A percentile compares a stretch with the other conserved stretches of the same genome.
Conservation (phyloP, 2,888 invertebrate genomes). For the Dryocosmus kuriphilus region DNA sequence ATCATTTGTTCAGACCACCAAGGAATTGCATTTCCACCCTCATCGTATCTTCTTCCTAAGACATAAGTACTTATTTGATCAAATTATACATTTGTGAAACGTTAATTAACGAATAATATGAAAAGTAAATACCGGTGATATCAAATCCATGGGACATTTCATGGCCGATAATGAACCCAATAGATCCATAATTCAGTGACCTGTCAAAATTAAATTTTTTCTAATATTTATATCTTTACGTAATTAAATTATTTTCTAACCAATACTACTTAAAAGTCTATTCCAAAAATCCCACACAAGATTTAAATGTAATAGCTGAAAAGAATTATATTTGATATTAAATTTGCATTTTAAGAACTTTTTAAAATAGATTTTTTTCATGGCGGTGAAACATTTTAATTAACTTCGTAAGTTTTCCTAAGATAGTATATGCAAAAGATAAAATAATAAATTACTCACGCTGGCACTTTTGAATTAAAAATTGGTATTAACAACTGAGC, state of each 20-base stretch:
- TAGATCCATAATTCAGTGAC: constrained; percentile 47
- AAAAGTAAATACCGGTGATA: constrained; percentile 44
- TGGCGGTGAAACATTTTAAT: neutral
- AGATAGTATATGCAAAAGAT: neutral
- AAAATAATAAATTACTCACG: constrained; percentile 19
- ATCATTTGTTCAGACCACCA: constrained; percentile 86
- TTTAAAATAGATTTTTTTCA: no score
- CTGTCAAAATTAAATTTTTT: constrained; percentile 25
- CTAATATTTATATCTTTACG: no score
- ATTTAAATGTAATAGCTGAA: no score
- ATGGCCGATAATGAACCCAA: constrained; percentile 50
- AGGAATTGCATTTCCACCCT: constrained; percentile 85
- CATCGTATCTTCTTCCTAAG: constrained; percentile 87
- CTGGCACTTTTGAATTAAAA: constrained; percentile 11
- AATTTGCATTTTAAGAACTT: no score
- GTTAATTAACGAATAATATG: neutral
- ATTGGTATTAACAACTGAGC: constrained; percentile 26
- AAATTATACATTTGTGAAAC: neutral
- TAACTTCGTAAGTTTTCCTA: neutral
- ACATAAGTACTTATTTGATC: neutral
- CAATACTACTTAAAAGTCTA: no score
- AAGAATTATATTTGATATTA: no score
- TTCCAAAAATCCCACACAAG: no score
- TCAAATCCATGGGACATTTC: constrained; percentile 54
- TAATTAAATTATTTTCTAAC: no score